Evolutionary conservation across 2,888 invertebrate genomes (phyloP), one percentile per base, ranked within the genome.

Genomic region (Apocheima hispidaria): DNA sequence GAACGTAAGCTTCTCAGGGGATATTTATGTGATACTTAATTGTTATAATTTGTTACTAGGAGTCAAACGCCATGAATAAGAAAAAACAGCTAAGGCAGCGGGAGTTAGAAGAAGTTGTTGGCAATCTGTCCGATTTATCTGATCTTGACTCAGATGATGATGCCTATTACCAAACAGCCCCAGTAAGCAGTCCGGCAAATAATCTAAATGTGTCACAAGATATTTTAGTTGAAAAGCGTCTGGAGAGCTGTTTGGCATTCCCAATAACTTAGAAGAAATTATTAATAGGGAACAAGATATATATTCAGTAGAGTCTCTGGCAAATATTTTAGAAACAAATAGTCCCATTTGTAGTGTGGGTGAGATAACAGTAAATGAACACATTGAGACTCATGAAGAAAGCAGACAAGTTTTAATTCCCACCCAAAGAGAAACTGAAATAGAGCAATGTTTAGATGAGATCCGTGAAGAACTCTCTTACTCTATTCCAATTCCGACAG

Each of bases 111-210:
- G 60, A 26, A 44, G 55, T 63, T 33, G 14, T 68, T 23, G 58
- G 60, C 52, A 64, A 55, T 56, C 63, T 68, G 38, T 66, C 66
- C 12, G 69, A 66, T 65, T 62, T 69, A 60, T 69, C 66, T 23
- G 64, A 65, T 61, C 20, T 63, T 52, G 69, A 65, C 60, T 66
- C 66, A 41, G 69, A 69, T 21, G 69, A 66, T 63, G 66, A 69
- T 63, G 35, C 63, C 9, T 65, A 63, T 63, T 66, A 64, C 40
- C 64, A 60, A 46, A 64, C 60, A 55, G 65, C 63, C 49, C 63
- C 66, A 54, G 51, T 66, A 40, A 60, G 46, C 65, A 65, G 63
- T 54, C 63, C 63, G 23, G 63, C 61, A 53, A 58, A 63, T 61
- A 16, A 56, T 53, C 48, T 26, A 16, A 57, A 64, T 64, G 50